Conservation (phyloP, 2,113 vertebrate species). For the Lycocorax pyrrhopterus region DNA sequence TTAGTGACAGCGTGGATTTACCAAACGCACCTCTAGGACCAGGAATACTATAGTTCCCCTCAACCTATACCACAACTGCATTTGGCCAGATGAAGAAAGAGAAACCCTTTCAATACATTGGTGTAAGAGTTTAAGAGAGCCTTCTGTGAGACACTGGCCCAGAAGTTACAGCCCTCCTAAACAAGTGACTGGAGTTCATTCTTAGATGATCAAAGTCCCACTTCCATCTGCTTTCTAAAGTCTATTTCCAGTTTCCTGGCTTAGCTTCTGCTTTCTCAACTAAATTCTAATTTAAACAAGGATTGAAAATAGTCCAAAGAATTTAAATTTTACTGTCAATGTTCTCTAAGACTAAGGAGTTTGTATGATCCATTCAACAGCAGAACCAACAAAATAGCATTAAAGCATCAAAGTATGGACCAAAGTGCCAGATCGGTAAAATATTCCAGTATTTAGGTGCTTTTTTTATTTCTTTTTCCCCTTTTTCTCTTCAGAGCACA, state of each 20-base stretch:
- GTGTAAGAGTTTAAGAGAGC: background rate
- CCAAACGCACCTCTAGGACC: background rate
- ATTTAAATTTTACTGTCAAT: background rate
- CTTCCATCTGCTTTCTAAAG: background rate
- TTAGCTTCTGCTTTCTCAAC: background rate
- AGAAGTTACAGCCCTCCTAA: background rate
- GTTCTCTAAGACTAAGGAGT: background rate
- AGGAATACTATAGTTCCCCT: background rate
- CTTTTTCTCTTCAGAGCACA: background rate
- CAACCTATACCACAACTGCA: background rate
- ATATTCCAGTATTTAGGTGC: background rate
- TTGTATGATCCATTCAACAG: background rate
- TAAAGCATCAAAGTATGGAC: background rate
- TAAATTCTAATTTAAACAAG: background rate
- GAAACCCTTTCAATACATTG: background rate
- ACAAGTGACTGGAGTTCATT: background rate
- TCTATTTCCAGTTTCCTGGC: background rate
- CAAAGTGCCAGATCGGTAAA: background rate
- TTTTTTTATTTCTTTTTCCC: background rate
- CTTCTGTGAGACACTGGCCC: background rate
- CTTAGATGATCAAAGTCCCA: background rate
- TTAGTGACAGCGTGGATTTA: background rate
- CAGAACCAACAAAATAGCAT: background rate
- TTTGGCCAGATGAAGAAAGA: background rate
- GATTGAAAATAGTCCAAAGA: background rate